Evolutionary conservation across 2,797 vertebrate species (phyloP).

Genomic region (Bryconaethiops microstoma): DNA sequence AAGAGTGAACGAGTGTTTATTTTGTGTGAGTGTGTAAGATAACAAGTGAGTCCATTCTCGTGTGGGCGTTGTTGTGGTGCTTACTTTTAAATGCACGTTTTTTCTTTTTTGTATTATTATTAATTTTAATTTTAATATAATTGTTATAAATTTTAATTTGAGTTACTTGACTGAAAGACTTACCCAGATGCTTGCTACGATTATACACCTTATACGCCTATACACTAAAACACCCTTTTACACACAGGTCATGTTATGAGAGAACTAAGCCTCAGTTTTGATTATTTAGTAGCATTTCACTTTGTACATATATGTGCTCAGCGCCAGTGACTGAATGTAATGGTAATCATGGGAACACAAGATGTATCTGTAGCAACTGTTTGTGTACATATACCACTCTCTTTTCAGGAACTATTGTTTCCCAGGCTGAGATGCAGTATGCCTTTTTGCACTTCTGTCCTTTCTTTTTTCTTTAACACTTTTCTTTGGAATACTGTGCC

Average conservation of each 20-base stretch:
- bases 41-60: background rate
- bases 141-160: background rate
- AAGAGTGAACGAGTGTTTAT: conserved; percentile 65
- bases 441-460: conserved; percentile 30
- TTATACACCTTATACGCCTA: background rate
- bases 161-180: background rate
- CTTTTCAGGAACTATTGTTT: conserved; percentile 11
- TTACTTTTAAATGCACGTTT: background rate
- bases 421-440: background rate
- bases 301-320: conserved; percentile 25
- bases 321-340: conserved; percentile 31
- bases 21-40: conserved; percentile 5
- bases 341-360: conserved; percentile 23
- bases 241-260: background rate
- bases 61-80: conserved; percentile 22
- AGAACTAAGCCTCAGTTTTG: conserved; percentile 1
- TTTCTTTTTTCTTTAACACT: background rate
- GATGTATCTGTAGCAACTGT: conserved; percentile 6
- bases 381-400: background rate
- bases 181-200: background rate
- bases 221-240: background rate
- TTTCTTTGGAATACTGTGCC: background rate
- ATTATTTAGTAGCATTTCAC: conserved; percentile 36
- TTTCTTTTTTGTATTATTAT: conserved; percentile 1
- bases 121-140: background rate